Percentiles rank a stretch among this genome's conserved stretches.
Evolutionary conservation across 2,113 vertebrate species (phyloP).

Genomic region (Taurulus bubalis): DNA sequence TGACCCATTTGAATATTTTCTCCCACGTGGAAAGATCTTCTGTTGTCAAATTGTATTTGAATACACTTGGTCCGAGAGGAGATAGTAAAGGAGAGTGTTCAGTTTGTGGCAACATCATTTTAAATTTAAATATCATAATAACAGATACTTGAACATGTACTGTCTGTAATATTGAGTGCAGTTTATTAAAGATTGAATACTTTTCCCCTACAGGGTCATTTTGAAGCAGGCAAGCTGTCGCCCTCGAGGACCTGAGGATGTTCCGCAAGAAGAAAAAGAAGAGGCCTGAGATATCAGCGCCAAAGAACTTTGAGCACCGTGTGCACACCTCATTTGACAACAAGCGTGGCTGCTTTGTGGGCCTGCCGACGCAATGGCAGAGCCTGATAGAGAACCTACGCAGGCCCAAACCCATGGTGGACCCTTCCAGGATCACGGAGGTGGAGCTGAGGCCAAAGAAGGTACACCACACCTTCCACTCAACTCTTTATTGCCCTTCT

Average conservation of each 20-base stretch:
- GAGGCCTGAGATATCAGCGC: conserved; percentile 96
- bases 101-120: neutral
- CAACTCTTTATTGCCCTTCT: conserved; percentile 18
- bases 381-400: conserved; percentile 95
- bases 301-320: conserved; percentile 97
- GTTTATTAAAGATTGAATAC: conserved; percentile 26
- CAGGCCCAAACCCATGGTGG: conserved; percentile 95
- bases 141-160: conserved; percentile 13
- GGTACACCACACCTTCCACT: conserved; percentile 77
- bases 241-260: conserved; percentile 83
- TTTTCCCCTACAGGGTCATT: conserved; percentile 52
- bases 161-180: neutral
- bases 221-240: conserved; percentile 62
- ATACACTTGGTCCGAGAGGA: conserved; percentile 23
- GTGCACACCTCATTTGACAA: conserved; percentile 98
- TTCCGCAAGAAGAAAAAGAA: conserved; percentile 99
- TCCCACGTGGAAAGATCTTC: conserved; percentile 19
- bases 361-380: conserved; percentile 97
- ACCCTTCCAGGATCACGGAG: conserved; percentile 94
- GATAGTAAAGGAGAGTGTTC: conserved; percentile 16
- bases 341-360: conserved; percentile 94
- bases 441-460: conserved; percentile 98
- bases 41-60: conserved; percentile 33
- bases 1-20: conserved; percentile 37
- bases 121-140: conserved; percentile 45